Conservation (phyloP, 2,113 vertebrate species). For the Pterophyllum scalare region DNA sequence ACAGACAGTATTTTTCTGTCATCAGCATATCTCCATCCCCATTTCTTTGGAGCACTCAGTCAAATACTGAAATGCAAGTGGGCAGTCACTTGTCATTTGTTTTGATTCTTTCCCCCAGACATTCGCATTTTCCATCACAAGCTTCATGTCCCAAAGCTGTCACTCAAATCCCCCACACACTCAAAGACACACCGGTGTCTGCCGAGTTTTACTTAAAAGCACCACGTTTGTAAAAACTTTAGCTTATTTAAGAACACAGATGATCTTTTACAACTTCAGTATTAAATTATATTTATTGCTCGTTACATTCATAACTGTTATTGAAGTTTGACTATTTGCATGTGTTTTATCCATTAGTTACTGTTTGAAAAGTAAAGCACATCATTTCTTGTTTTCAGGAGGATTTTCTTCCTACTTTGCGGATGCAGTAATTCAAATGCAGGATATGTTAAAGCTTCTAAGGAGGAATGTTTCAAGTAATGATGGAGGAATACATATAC, state of each 20-base stretch:
- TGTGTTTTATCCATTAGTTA: background rate
- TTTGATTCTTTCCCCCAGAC: slow-evolving; percentile 49
- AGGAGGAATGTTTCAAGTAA: background rate
- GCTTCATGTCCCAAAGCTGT: slow-evolving; percentile 39
- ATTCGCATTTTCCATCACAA: slow-evolving; percentile 31
- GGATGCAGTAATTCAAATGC: background rate
- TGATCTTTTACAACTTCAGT: background rate
- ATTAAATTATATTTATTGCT: background rate
- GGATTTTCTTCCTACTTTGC: background rate
- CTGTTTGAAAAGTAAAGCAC: background rate
- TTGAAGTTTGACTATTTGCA: background rate
- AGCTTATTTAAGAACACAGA: background rate
- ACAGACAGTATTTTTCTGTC: slow-evolving; percentile 52
- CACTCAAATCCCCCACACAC: slow-evolving; percentile 50
- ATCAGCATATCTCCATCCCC: slow-evolving; percentile 43
- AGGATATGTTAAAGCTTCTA: background rate
- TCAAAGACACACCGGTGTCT: slow-evolving; percentile 1
- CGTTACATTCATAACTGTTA: background rate
- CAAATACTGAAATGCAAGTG: slow-evolving; percentile 62
- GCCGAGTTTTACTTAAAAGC: slow-evolving; percentile 6
- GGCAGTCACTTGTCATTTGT: slow-evolving; percentile 65
- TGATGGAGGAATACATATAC: background rate
- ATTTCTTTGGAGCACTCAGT: slow-evolving; percentile 51
- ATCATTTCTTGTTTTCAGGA: background rate
- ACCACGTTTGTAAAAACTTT: background rate